Percentiles rank a stretch among this genome's conserved stretches.
Conservation (phyloP, 2,797 vertebrate species). For the Crocodylus rhombifer region DNA sequence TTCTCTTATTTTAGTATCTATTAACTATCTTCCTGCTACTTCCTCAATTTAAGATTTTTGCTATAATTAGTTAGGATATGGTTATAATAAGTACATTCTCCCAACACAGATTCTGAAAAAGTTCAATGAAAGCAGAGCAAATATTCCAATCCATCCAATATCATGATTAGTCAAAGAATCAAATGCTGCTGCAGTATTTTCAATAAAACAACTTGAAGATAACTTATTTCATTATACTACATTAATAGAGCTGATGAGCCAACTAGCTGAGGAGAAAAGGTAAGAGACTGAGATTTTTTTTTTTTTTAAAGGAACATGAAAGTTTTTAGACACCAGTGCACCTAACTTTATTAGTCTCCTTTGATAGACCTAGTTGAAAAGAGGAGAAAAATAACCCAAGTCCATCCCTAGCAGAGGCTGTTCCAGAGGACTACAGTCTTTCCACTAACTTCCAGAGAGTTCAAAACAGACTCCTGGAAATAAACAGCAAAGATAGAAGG, state of each 20-base stretch:
- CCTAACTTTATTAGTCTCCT: too few relatives aligned
- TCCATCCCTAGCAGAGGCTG: too few relatives aligned
- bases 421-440: too few relatives aligned
- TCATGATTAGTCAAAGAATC: background rate
- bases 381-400: too few relatives aligned
- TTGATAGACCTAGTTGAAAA: too few relatives aligned
- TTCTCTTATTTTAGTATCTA: background rate
- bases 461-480: background rate
- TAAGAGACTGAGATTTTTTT: background rate
- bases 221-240: background rate
- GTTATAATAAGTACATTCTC: background rate
- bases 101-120: background rate
- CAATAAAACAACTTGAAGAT: background rate
- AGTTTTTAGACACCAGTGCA: too few relatives aligned
- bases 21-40: background rate
- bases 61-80: background rate
- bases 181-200: background rate
- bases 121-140: background rate
- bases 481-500: background rate
- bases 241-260: background rate
- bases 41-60: background rate
- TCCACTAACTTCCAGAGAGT: too few relatives aligned
- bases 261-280: background rate
- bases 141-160: background rate
- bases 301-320: too few relatives aligned